Percentiles rank a stretch among this genome's conserved stretches.
Conservation (phyloP, 2,888 invertebrate species). For the Heliconius sara region DNA sequence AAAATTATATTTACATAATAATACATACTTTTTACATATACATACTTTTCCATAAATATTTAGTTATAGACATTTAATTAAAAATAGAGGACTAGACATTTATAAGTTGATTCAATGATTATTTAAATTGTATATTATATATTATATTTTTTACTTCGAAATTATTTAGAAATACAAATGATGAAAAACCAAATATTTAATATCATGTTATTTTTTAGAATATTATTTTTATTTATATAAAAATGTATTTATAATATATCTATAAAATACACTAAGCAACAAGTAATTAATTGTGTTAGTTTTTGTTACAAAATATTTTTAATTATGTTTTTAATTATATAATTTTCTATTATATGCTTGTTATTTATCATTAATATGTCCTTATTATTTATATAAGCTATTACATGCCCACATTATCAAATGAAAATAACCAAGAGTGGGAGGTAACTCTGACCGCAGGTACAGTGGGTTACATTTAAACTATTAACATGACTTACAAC, state of each 20-base stretch:
- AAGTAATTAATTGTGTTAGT: not conserved
- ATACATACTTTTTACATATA: no score
- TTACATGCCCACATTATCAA: no score
- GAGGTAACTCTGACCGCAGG: no score
- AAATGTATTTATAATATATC: conserved; percentile 5
- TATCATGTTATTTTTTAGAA: not conserved
- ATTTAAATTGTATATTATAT: not conserved
- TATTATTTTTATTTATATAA: not conserved
- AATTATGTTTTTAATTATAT: not conserved
- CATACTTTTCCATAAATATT: not conserved
- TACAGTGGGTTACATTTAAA: no score
- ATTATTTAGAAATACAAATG: not conserved
- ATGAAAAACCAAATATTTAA: no score
- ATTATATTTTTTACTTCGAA: not conserved
- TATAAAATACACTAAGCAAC: not conserved
- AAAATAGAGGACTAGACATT: no score
- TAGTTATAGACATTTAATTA: not conserved
- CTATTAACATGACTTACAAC: no score
- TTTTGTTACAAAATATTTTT: not conserved
- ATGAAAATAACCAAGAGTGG: no score
- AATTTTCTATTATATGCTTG: not conserved
- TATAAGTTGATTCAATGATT: no score
- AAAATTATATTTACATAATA: not conserved
- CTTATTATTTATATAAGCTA: not conserved
- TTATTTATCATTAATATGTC: not conserved